These are phyloP conservation scores for Hydrozoanthus tunicans DNA, from an alignment of 64 coral and sea anemone genomes.

Conservation along the genomic window DNA sequence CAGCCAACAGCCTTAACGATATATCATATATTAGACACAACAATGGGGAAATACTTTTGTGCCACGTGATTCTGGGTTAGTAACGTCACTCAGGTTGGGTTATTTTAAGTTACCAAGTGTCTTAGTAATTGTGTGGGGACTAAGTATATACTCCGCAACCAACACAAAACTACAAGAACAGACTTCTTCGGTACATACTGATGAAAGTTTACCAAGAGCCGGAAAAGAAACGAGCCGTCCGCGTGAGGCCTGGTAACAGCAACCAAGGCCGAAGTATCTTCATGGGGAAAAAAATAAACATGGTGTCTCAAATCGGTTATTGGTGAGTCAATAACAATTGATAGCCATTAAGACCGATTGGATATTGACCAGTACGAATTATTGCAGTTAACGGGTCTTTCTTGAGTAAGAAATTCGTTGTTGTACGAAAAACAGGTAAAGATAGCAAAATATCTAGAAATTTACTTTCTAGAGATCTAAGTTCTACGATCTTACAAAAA, in stretches of 20 bases:
- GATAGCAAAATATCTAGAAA: background rate
- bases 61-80: background rate
- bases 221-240: background rate
- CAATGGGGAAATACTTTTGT: background rate
- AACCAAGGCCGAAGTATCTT: background rate
- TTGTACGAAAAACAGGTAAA: background rate
- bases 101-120: slow-evolving; percentile 39
- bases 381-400: background rate
- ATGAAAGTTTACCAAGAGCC: background rate
- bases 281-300: background rate
- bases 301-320: background rate
- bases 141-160: background rate
- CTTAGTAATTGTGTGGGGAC: slow-evolving; percentile 13
- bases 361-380: slow-evolving; percentile 16
- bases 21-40: background rate
- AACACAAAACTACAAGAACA: background rate
- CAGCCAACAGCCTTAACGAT: slow-evolving; percentile 59
- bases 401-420: background rate
- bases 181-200: background rate
- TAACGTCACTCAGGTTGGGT: slow-evolving; percentile 14
- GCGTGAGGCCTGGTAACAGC: background rate
- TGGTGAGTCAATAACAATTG: background rate
- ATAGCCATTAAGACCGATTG: background rate
- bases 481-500: background rate
- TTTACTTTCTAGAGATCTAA: background rate